Evolutionary conservation across 1,140 invertebrate species (phyloP).

Genomic region (Cyrtorhinus lividipennis): DNA sequence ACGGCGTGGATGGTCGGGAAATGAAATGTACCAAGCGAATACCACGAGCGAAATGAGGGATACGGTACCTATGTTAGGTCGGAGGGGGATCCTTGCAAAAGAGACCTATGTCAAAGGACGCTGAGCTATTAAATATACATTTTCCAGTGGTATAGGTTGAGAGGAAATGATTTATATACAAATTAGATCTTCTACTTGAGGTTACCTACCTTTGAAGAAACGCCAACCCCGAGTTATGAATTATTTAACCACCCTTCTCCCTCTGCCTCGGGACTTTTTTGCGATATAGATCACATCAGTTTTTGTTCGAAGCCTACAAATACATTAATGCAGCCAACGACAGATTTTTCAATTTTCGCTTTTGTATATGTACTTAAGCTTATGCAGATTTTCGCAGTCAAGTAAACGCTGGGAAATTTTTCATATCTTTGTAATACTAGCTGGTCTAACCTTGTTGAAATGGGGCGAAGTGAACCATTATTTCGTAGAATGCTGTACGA

Average conservation of each 20-base stretch:
- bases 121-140: conserved; percentile 1
- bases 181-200: conserved; percentile 8
- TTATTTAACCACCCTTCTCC: background rate
- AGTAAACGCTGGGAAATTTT: too few species aligned
- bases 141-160: conserved; percentile 8
- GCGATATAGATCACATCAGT: background rate
- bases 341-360: too few species aligned
- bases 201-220: conserved; percentile 4
- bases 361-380: too few species aligned
- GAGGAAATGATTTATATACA: conserved; percentile 8
- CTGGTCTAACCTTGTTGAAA: too few species aligned
- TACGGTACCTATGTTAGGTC: background rate
- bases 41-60: background rate
- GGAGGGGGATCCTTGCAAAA: background rate
- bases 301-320: too few species aligned
- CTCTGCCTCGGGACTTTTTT: too few species aligned
- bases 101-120: background rate
- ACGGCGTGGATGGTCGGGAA: background rate
- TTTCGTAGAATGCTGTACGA: too few species aligned
- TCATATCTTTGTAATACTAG: too few species aligned
- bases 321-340: too few species aligned
- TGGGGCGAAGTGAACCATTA: too few species aligned
- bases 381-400: too few species aligned
- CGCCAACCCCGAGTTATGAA: background rate
- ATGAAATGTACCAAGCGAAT: background rate